Conservation (phyloP, 2,888 invertebrate genomes). For the Himalopsyche tibetana region DNA sequence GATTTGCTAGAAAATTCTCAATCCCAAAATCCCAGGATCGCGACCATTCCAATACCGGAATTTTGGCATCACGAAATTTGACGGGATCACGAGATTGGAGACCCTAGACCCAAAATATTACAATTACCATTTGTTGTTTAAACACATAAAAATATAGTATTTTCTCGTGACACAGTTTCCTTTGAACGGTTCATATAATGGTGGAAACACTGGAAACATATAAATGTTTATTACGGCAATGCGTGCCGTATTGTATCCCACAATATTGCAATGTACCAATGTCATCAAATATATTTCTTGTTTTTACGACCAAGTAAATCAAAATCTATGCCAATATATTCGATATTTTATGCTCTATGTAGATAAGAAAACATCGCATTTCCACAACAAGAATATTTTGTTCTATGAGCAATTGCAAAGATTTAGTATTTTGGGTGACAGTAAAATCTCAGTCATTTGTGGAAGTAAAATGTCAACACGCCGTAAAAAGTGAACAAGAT, state of each 20-base stretch:
- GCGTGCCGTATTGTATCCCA: slow-evolving; percentile 4
- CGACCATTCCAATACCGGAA: no score
- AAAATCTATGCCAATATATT: slow-evolving; percentile 25
- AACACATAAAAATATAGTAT: no score
- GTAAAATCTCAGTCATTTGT: slow-evolving; percentile 45
- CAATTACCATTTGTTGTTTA: no score
- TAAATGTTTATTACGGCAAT: background rate
- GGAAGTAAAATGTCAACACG: slow-evolving; percentile 42
- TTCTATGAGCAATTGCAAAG: slow-evolving; percentile 4
- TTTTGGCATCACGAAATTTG: no score
- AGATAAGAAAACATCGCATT: slow-evolving; percentile 24
- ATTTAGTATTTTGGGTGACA: slow-evolving; percentile 44
- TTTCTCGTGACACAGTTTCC: no score
- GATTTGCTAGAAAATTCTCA: no score
- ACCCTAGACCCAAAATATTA: no score
- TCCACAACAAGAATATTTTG: slow-evolving; percentile 3
- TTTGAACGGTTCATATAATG: background rate
- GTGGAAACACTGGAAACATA: background rate
- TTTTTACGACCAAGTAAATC: slow-evolving; percentile 17
- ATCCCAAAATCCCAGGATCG: no score
- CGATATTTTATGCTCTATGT: slow-evolving; percentile 16
- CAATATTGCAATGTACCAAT: slow-evolving; percentile 29
- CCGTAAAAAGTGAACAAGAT: slow-evolving; percentile 36
- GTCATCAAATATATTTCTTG: slow-evolving; percentile 11
- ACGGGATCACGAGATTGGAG: no score